phyloP scores from a whole-genome alignment of 2,888 invertebrate species.

The Tribolium freemani region DNA sequence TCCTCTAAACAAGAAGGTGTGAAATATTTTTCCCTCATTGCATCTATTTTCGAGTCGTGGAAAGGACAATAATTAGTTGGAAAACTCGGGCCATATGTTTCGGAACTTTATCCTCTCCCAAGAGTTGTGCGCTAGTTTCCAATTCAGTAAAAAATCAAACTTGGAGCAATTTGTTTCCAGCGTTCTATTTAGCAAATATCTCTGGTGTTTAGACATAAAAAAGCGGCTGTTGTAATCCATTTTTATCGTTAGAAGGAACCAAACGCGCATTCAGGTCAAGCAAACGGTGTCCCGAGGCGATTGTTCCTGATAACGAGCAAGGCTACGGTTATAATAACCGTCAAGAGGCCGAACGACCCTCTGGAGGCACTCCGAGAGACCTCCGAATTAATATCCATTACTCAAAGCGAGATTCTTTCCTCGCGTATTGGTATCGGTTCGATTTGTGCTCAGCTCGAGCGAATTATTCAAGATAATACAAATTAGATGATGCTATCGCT shows the following conservation, averaged over 20 bases:
- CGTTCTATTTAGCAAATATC: neutral
- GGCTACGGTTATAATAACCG: slow-evolving; percentile 60
- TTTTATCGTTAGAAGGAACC: slow-evolving; percentile 51
- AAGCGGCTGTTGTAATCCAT: slow-evolving; percentile 52
- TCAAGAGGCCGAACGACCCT: slow-evolving; percentile 59
- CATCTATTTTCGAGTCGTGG: too few species aligned
- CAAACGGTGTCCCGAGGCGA: slow-evolving; percentile 62
- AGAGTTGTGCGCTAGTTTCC: neutral
- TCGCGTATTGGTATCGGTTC: neutral
- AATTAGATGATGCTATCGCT: slow-evolving; percentile 5
- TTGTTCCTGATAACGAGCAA: slow-evolving; percentile 64
- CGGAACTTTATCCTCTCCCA: neutral
- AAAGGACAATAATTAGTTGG: neutral
- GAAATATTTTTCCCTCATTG: too few species aligned
- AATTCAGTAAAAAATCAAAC: neutral
- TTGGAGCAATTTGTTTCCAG: neutral
- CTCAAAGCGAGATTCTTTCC: slow-evolving; percentile 54
- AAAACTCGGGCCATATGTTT: neutral
- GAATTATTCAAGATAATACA: neutral
- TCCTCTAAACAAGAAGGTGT: too few species aligned
- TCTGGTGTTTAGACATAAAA: neutral
- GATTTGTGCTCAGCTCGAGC: neutral
- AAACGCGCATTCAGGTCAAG: slow-evolving; percentile 58
- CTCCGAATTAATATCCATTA: slow-evolving; percentile 62
- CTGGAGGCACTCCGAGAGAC: slow-evolving; percentile 54